Percentiles rank a stretch among this genome's conserved stretches.
These are phyloP conservation scores for Drosophila monieri DNA, from an alignment of 2,888 invertebrate species.

Conservation along the genomic window DNA sequence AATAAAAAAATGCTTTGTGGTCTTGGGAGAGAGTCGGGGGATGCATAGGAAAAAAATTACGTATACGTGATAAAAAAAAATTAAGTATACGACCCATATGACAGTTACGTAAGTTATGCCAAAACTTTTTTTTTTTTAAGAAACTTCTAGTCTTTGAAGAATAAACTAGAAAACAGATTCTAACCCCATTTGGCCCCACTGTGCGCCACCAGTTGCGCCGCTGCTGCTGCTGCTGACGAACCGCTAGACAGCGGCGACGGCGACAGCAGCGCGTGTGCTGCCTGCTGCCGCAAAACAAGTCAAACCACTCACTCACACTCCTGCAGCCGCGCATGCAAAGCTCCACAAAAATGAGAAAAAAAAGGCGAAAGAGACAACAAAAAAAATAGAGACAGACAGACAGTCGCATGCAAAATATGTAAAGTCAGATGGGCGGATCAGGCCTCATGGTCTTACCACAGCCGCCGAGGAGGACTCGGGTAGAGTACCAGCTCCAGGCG, in stretches of 20 bases:
- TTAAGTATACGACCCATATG: constrained; percentile 14
- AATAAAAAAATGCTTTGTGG: too few relatives aligned
- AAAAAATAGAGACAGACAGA: constrained; percentile 4
- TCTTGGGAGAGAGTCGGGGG: too few relatives aligned
- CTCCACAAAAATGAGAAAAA: constrained; percentile 51
- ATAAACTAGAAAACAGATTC: background rate
- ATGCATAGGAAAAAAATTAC: too few relatives aligned
- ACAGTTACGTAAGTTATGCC: background rate
- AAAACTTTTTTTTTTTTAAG: background rate
- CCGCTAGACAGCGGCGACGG: constrained; percentile 63
- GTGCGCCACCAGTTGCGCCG: constrained; percentile 62
- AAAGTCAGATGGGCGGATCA: constrained; percentile 35
- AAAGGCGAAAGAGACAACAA: constrained; percentile 41
- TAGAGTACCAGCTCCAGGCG: constrained; percentile 28
- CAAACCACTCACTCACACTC: constrained; percentile 65
- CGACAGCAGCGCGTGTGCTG: constrained; percentile 73
- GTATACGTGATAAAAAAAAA: background rate
- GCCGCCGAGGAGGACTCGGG: constrained; percentile 62
- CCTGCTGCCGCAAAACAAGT: constrained; percentile 73
- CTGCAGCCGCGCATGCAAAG: constrained; percentile 51
- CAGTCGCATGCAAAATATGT: constrained; percentile 42
- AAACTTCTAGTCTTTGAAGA: background rate
- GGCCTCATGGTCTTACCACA: constrained; percentile 66
- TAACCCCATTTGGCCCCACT: constrained; percentile 44
- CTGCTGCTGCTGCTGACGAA: constrained; percentile 56